Base-by-base conservation (phyloP, 2,113 vertebrate species). In the Martes martes region DNA sequence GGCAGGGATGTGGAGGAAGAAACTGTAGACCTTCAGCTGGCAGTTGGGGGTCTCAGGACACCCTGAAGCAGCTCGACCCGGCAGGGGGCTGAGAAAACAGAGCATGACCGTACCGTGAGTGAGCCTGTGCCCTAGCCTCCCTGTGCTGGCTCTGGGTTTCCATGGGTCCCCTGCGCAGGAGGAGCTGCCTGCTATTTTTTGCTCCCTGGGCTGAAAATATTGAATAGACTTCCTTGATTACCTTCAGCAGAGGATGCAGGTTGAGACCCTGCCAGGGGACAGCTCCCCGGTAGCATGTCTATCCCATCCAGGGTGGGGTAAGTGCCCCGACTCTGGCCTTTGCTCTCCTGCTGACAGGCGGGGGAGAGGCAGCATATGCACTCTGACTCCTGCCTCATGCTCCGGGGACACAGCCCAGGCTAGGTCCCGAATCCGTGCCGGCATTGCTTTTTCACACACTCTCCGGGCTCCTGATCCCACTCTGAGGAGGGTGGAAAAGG, bases 11-110 rank as follows among this genome's bases (percentile, higher is more conserved):
- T 23, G 69, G 76, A 94, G 42, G 67, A 94, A 82, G 80, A 93
- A 96, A 83, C 47, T 87, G 85, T 50, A 91, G 88, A 96, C 94
- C 85, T 95, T 97, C 91, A 50, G 95, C 97, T 91, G 89, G 92
- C 87, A 93, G 81, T 85, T 45, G 24, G 69, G 57, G 57, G 55
- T 59, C 80, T 96, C 55, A 65, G 73, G 57, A 87, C 79, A 78
- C 78, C 94, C 87, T 96, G 92, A 79, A 96, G 95, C 76, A 85
- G 63, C 90, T 94, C 9, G 36, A 91, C 85, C 94, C 69, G 36
- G 90, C 69, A 97, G 71, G n/a, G 45, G 45, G 76, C 95, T 98
- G 89, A 92, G 52, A 73, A 89, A 85, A 88, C 21, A 92, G 45
- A 90, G 55, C 15, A 69, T 47, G 67, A n/a, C 65, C 63, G 81